Base-by-base conservation (phyloP, 2,797 vertebrate genomes). In the Gymnopithys bicolor region DNA sequence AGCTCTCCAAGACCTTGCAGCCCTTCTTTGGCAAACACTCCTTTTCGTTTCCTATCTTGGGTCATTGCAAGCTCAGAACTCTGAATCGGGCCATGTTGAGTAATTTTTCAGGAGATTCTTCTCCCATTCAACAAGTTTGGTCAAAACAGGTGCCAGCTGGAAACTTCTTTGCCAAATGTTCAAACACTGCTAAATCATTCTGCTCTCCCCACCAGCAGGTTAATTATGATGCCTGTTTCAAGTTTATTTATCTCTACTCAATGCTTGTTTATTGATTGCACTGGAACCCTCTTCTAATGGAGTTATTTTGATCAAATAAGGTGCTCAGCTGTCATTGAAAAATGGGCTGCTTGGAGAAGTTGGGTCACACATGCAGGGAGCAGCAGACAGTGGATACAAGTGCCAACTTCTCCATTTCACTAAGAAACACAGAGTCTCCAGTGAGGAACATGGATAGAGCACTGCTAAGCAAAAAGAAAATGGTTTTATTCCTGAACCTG, bases 271-370 rank as follows among this genome's bases (percentile, higher is more conserved):
- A 98, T 98, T 97, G 97, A 98, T 98, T 97, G 69, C 60, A 11
- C 78, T 75, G 67, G 58, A 94, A 95, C 82, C 69, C 96, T 97
- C 49, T 45, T 98, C 97, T 97, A 96, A 97, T 95, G 82, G 94
- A 97, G 93, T 97, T 98, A 97, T 98, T 98, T 98, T 98, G 97
- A 94, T 98, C 97, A 97, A 97, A 96, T 80, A 97, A 96, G 83
- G 58, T 84, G 62, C 80, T 96, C 62, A 11, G 48, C 53, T 5
- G 25, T 77, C 87, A 96, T 14, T 97, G 91, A 96, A 97, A 97
- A 90, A 84, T 73, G 22, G 70, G 28, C 64, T 68, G n/a, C 75
- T 82, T 77, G 63, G 94, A 94, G 71, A 85, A 75, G 84, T 51
- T 96, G 70, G 66, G 66, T 96, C 95, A 94, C 2, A 2, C 93